phyloP scores from a whole-genome alignment of 2,888 invertebrate species.

The Tenthredo amoena region DNA sequence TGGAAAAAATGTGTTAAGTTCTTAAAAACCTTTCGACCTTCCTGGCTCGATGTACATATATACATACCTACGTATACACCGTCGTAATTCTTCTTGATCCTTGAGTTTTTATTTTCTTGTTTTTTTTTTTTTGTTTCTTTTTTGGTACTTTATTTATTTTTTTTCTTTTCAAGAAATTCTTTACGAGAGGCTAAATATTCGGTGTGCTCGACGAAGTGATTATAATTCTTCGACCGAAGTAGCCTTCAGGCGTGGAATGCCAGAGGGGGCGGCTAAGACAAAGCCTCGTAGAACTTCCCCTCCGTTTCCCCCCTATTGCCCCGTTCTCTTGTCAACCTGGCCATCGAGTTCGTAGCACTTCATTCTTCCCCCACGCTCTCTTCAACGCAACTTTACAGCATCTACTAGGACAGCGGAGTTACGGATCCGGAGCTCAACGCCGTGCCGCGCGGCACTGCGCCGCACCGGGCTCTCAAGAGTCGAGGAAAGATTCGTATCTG shows the following conservation, averaged over 20 bases:
- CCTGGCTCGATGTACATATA: not conserved
- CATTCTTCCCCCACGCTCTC: slow-evolving; percentile 18
- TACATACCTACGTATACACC: not conserved
- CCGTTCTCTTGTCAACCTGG: slow-evolving; percentile 43
- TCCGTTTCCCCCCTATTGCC: not conserved
- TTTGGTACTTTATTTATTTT: not conserved
- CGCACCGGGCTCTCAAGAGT: not conserved
- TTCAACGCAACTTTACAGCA: slow-evolving; percentile 10
- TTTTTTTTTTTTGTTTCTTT: slow-evolving; percentile 34
- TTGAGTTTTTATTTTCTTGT: not conserved
- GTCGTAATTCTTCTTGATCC: not conserved
- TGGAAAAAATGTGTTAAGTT: not conserved
- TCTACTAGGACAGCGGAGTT: slow-evolving; percentile 10
- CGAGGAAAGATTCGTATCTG: slow-evolving; percentile 69
- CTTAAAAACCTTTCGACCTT: not conserved
- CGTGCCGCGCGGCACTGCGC: not conserved
- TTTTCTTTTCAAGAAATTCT: slow-evolving; percentile 61
- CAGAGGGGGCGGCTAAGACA: slow-evolving; percentile 69
- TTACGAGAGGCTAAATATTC: slow-evolving; percentile 67
- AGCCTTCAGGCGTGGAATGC: slow-evolving; percentile 67
- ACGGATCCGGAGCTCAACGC: not conserved
- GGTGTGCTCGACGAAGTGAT: slow-evolving; percentile 66
- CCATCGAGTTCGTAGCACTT: slow-evolving; percentile 48
- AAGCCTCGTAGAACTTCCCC: slow-evolving; percentile 59
- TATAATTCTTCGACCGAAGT: slow-evolving; percentile 69